A percentile compares a stretch with the other conserved stretches of the same genome.
phyloP scores from a whole-genome alignment of 2,888 invertebrate species.

The Brassicogethes aeneus region DNA sequence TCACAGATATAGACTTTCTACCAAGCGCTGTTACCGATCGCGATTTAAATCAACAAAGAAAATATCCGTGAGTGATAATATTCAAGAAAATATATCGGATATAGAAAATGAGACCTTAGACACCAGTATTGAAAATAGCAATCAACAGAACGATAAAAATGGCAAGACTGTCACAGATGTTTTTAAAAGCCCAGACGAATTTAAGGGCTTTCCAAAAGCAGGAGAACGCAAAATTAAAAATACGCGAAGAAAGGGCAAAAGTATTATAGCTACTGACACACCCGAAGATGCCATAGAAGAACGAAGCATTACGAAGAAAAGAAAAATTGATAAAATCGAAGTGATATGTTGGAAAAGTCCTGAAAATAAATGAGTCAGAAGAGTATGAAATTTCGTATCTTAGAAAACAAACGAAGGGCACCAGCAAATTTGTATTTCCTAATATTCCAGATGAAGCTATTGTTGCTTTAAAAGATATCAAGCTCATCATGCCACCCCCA shows the following conservation, averaged over 20 bases:
- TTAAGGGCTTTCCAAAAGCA: slow-evolving; percentile 10
- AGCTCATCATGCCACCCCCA: slow-evolving; percentile 10
- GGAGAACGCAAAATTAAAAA: slow-evolving; percentile 7
- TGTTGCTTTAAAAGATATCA: slow-evolving; percentile 8
- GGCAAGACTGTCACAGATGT: slow-evolving; percentile 7
- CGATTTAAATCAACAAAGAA: slow-evolving; percentile 1
- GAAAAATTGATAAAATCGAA: slow-evolving; percentile 6
- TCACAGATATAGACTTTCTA: slow-evolving; percentile 12
- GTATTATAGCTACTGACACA: slow-evolving; percentile 12
- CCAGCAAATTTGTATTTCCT: slow-evolving; percentile 10
- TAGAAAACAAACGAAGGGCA: slow-evolving; percentile 7
- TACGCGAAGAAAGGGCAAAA: slow-evolving; percentile 10
- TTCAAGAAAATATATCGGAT: no score
- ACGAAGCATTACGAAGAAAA: slow-evolving; percentile 4
- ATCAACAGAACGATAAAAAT: slow-evolving; percentile 6
- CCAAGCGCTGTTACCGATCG: slow-evolving; percentile 13
- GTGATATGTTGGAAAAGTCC: slow-evolving; percentile 8
- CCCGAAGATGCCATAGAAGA: slow-evolving; percentile 10
- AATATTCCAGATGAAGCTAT: slow-evolving; percentile 8
- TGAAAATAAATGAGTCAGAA: slow-evolving; percentile 7
- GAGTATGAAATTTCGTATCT: slow-evolving; percentile 4
- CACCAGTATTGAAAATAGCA: slow-evolving; percentile 3
- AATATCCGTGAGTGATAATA: slow-evolving; percentile 4
- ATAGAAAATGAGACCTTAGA: slow-evolving; percentile 4
- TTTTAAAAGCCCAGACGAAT: slow-evolving; percentile 10